phyloP scores from a whole-genome alignment of 2,113 vertebrate genomes.

The Amphiprion ocellaris region DNA sequence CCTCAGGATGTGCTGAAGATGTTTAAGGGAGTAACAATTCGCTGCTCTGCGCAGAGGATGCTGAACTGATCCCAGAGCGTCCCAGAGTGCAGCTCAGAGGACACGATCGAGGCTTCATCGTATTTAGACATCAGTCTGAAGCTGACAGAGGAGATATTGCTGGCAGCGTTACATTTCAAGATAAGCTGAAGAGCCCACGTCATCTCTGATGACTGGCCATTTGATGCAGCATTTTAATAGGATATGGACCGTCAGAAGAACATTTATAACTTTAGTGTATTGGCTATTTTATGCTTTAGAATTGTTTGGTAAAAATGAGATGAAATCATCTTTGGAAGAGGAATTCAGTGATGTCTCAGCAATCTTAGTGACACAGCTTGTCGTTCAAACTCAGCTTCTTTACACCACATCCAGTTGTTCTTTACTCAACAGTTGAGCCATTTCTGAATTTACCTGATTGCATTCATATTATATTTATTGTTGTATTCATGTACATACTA shows the following conservation, averaged over 20 bases:
- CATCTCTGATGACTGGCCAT: constrained; percentile 21
- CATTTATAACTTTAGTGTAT: constrained; percentile 23
- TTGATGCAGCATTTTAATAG: constrained; percentile 38
- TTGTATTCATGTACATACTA: constrained; percentile 72
- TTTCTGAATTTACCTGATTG: constrained; percentile 47
- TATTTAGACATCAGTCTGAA: constrained; percentile 49
- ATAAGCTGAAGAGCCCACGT: constrained; percentile 39
- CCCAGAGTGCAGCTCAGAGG: constrained; percentile 33
- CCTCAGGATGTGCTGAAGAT: constrained; percentile 55
- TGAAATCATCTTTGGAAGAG: constrained; percentile 20
- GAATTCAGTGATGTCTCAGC: constrained; percentile 23
- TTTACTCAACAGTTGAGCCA: constrained; percentile 43
- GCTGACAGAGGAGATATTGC: constrained; percentile 25
- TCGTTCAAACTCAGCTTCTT: constrained; percentile 30
- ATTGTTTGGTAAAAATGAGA: constrained; percentile 31
- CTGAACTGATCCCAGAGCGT: constrained; percentile 47
- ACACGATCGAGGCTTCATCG: constrained; percentile 20
- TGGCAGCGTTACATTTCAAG: constrained; percentile 37
- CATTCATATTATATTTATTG: constrained; percentile 58
- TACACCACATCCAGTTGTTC: constrained; percentile 29
- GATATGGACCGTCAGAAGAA: constrained; percentile 28
- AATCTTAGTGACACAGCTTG: constrained; percentile 15
- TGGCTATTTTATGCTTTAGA: constrained; percentile 29
- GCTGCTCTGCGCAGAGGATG: constrained; percentile 46
- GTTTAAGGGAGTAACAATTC: constrained; percentile 41